These are phyloP conservation scores for Leptinotarsa lineolata DNA, from an alignment of 1,140 invertebrate species.

Conservation along the genomic window DNA sequence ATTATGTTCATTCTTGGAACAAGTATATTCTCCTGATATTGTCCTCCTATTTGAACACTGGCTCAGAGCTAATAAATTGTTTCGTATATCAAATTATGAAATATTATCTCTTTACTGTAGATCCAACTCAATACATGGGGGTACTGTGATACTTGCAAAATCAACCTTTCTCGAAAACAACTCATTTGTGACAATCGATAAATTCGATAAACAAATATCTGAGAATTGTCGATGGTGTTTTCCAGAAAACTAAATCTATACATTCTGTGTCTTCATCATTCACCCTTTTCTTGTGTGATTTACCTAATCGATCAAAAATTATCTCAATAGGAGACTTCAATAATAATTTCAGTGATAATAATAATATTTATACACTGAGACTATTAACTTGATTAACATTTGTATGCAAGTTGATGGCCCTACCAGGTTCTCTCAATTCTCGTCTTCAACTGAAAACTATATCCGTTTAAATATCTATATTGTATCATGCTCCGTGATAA, in stretches of 20 bases:
- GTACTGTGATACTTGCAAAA: too few species aligned
- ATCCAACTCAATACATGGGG: too few species aligned
- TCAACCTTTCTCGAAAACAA: too few species aligned
- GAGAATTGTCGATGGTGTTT: slow-evolving; percentile 5
- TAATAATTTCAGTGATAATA: neutral
- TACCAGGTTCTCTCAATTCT: neutral
- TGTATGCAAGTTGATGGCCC: neutral
- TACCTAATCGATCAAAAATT: neutral
- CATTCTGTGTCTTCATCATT: too few species aligned
- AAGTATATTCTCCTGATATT: neutral
- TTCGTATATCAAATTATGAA: neutral
- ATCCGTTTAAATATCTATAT: neutral
- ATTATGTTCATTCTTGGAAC: neutral
- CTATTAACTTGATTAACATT: neutral
- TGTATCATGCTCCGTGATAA: too few species aligned
- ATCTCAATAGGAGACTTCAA: neutral
- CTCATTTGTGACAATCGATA: neutral
- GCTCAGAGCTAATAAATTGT: neutral
- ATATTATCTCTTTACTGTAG: too few species aligned
- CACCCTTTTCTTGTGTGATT: neutral
- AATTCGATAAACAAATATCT: neutral
- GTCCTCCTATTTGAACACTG: neutral
- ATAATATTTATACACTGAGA: neutral
- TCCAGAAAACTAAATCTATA: neutral
- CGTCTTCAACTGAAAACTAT: neutral